phyloP scores from a whole-genome alignment of 1,140 invertebrate genomes.

The Homarus americanus region DNA sequence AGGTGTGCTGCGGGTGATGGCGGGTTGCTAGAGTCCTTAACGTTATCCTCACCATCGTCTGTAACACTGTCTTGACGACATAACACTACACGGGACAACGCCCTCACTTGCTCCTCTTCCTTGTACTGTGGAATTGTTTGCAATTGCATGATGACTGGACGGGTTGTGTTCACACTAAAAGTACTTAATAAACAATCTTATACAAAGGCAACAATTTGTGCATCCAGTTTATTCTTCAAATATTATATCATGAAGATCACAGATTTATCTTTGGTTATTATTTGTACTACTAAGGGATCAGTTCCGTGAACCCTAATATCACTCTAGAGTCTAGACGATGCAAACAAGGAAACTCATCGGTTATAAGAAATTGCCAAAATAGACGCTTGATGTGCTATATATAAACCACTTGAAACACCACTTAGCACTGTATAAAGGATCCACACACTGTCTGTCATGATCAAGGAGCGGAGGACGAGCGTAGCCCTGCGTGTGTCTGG shows the following conservation, averaged over 20 bases:
- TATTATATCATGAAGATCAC: background rate
- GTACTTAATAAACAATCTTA: background rate
- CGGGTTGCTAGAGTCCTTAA: background rate
- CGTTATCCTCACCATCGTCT: background rate
- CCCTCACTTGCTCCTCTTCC: background rate
- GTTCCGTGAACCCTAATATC: background rate
- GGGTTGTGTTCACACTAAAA: background rate
- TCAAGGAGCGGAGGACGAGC: background rate
- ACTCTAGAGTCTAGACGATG: too few relatives aligned
- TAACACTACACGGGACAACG: background rate
- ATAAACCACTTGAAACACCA: background rate
- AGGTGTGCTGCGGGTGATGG: background rate
- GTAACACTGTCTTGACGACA: background rate
- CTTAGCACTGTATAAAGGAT: background rate
- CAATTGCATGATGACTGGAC: background rate
- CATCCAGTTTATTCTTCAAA: background rate
- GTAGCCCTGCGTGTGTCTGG: background rate
- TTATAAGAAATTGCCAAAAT: background rate
- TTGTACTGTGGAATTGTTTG: background rate
- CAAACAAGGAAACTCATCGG: background rate
- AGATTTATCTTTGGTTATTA: background rate
- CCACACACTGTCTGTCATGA: background rate
- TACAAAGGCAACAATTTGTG: background rate
- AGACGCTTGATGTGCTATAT: background rate
- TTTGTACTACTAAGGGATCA: constrained; percentile 1